These are phyloP conservation scores for Microctenopoma steveboyesi DNA, from an alignment of 2,797 vertebrate genomes.

Conservation along the genomic window DNA sequence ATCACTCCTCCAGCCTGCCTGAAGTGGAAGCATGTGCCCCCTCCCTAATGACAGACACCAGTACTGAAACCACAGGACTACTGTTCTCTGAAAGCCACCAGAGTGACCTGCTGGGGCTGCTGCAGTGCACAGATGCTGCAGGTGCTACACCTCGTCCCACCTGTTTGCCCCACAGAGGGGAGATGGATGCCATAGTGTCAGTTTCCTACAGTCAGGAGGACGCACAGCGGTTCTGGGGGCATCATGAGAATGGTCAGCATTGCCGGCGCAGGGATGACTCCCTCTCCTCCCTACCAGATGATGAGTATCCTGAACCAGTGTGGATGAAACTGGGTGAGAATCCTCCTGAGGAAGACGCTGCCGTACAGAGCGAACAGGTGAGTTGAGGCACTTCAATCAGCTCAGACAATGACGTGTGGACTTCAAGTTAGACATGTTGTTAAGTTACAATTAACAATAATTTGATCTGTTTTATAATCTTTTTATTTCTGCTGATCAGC, in stretches of 20 bases:
- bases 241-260: conserved; percentile 42
- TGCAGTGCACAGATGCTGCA: conserved; percentile 79
- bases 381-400: conserved; percentile 2
- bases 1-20: conserved; percentile 28
- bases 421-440: neutral
- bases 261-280: conserved; percentile 59
- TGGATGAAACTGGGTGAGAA: conserved; percentile 76
- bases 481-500: neutral
- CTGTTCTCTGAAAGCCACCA: conserved; percentile 86
- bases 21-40: conserved; percentile 7
- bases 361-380: conserved; percentile 67
- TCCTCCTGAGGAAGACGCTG: conserved; percentile 56
- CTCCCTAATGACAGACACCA: conserved; percentile 31
- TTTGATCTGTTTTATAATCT: neutral
- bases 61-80: conserved; percentile 78
- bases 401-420: neutral
- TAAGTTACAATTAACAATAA: no score
- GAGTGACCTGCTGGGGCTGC: conserved; percentile 85
- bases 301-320: conserved; percentile 72
- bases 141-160: conserved; percentile 22
- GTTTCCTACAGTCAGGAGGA: conserved; percentile 75
- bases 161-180: conserved; percentile 52
- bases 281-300: conserved; percentile 61
- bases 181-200: conserved; percentile 68
- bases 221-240: conserved; percentile 70